Conservation (phyloP, 2,113 vertebrate genomes). For the Erythrolamprus reginae region DNA sequence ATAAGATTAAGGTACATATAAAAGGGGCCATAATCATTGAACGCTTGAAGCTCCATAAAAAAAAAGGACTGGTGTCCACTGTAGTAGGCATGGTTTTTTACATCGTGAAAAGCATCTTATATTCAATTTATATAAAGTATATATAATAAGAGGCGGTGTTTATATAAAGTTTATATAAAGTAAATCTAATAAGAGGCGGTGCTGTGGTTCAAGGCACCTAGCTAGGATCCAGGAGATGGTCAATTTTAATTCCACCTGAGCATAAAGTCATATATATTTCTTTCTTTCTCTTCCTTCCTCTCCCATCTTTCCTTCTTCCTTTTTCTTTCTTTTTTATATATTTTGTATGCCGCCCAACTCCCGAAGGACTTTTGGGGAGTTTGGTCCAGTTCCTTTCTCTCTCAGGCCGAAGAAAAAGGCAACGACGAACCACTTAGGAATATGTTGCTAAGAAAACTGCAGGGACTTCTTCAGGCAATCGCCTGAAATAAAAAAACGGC, state of each 20-base stretch:
- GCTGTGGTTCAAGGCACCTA: not conserved
- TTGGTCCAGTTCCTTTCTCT: not conserved
- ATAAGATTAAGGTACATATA: not conserved
- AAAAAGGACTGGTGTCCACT: not conserved
- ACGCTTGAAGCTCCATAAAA: not conserved
- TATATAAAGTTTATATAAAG: not conserved
- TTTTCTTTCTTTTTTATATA: too few species aligned
- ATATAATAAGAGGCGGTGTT: not conserved
- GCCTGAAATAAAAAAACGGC: not conserved
- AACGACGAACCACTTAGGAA: not conserved
- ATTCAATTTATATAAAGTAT: not conserved
- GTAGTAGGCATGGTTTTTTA: not conserved
- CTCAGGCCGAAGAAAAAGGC: not conserved
- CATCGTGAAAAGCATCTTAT: not conserved
- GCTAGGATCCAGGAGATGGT: not conserved
- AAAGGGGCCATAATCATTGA: not conserved
- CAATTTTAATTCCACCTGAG: not conserved
- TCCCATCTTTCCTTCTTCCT: too few species aligned
- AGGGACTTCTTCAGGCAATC: not conserved
- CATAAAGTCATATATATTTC: too few species aligned
- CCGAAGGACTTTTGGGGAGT: too few species aligned
- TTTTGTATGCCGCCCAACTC: too few species aligned
- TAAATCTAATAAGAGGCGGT: not conserved
- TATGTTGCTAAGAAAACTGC: not conserved
- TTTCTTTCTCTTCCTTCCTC: too few species aligned